These are phyloP conservation scores for Drosophila varians DNA, from an alignment of 1,140 invertebrate genomes.

Conservation along the genomic window DNA sequence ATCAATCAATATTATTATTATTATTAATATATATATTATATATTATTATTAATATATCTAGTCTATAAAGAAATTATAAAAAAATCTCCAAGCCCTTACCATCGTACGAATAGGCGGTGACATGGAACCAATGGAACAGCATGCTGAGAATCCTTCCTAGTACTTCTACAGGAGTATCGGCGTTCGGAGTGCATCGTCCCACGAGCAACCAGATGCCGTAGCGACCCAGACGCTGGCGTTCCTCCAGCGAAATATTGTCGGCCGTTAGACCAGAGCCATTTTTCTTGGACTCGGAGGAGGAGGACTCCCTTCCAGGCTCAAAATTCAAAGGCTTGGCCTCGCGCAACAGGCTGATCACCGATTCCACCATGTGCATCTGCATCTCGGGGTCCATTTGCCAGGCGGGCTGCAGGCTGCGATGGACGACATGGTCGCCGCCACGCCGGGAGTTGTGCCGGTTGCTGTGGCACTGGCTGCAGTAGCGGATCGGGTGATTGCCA, in stretches of 20 bases:
- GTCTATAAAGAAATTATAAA: background rate
- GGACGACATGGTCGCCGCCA: slow-evolving; percentile 95
- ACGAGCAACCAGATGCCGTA: slow-evolving; percentile 99
- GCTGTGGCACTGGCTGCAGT: slow-evolving; percentile 95
- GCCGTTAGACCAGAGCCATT: slow-evolving; percentile 69
- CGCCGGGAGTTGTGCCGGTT: slow-evolving; percentile 93
- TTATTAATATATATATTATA: too few relatives aligned
- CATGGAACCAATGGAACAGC: slow-evolving; percentile 99
- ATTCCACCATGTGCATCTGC: slow-evolving; percentile 97
- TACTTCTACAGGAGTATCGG: slow-evolving; percentile 93
- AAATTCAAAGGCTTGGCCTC: slow-evolving; percentile 90
- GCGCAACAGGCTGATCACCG: slow-evolving; percentile 94
- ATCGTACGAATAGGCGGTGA: slow-evolving; percentile 97
- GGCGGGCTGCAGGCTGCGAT: slow-evolving; percentile 92
- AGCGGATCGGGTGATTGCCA: slow-evolving; percentile 96
- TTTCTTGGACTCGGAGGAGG: slow-evolving; percentile 59
- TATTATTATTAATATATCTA: too few relatives aligned
- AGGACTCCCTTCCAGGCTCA: slow-evolving; percentile 85
- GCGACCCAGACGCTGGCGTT: slow-evolving; percentile 94
- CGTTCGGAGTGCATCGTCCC: slow-evolving; percentile 94
- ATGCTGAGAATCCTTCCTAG: slow-evolving; percentile 96
- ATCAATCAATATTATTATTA: too few relatives aligned
- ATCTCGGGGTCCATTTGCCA: slow-evolving; percentile 95
- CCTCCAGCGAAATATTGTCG: slow-evolving; percentile 89
- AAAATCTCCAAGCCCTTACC: slow-evolving; percentile 85